These are phyloP conservation scores for Pachypanchax playfairii DNA, from an alignment of 2,113 vertebrate genomes.

Conservation along the genomic window DNA sequence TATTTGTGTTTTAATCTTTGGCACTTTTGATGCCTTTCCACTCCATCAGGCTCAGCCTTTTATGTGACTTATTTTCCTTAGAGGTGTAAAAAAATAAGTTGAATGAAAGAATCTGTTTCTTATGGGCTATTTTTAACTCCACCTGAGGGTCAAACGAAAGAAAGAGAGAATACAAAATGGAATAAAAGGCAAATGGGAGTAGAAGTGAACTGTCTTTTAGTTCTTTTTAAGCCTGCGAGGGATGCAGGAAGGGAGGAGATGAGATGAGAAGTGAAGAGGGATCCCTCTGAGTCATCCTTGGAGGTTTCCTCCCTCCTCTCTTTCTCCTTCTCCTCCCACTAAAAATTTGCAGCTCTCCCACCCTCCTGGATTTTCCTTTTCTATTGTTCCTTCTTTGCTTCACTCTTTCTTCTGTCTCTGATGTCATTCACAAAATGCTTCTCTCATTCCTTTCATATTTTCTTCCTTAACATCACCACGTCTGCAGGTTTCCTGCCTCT, in stretches of 20 bases:
- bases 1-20: not conserved
- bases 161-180: conserved; percentile 38
- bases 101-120: conserved; percentile 3
- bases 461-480: conserved; percentile 15
- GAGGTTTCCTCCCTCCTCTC: conserved; percentile 53
- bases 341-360: conserved; percentile 41
- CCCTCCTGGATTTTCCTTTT: conserved; percentile 6
- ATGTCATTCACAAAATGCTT: conserved; percentile 58
- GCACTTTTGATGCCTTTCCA: conserved; percentile 1
- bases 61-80: not conserved
- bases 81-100: not conserved
- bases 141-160: conserved; percentile 33
- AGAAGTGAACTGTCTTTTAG: conserved; percentile 42
- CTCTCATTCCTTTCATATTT: conserved; percentile 14
- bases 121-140: conserved; percentile 57
- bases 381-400: conserved; percentile 18
- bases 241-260: conserved; percentile 25
- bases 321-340: conserved; percentile 49
- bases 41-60: not conserved
- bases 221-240: conserved; percentile 27
- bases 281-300: conserved; percentile 71
- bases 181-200: conserved; percentile 44
- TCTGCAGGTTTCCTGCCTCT: conserved; percentile 11
- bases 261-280: conserved; percentile 57
- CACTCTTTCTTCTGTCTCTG: conserved; percentile 14